Evolutionary conservation across 1,140 invertebrate species (phyloP).

Genomic region (Ips nitidus): DNA sequence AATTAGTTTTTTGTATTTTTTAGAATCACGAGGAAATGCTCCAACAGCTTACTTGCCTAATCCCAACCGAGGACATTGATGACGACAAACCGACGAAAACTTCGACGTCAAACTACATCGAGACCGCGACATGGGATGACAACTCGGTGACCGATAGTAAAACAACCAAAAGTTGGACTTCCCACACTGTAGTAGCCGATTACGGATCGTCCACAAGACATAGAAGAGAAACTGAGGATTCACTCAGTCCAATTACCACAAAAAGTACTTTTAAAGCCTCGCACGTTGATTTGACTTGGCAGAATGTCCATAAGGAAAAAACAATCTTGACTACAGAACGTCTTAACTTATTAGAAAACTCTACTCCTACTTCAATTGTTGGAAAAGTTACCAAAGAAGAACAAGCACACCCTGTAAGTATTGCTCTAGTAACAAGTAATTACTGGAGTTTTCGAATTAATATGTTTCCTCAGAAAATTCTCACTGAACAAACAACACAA

Average conservation of each 20-base stretch:
- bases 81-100: slow-evolving; percentile 47
- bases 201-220: slow-evolving; percentile 52
- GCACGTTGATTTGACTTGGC: slow-evolving; percentile 15
- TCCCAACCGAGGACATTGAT: slow-evolving; percentile 46
- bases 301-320: slow-evolving; percentile 13
- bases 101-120: slow-evolving; percentile 27
- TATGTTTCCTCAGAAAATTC: no score
- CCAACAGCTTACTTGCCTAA: slow-evolving; percentile 52
- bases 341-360: no score
- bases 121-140: slow-evolving; percentile 26
- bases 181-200: slow-evolving; percentile 47
- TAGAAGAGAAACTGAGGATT: slow-evolving; percentile 52
- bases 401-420: no score
- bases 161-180: slow-evolving; percentile 49
- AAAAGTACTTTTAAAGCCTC: slow-evolving; percentile 34
- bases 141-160: slow-evolving; percentile 28
- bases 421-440: no score
- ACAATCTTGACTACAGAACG: slow-evolving; percentile 22
- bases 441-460: no score
- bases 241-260: slow-evolving; percentile 40
- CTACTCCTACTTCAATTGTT: no score
- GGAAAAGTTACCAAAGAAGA: no score
- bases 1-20: slow-evolving; percentile 12
- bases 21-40: slow-evolving; percentile 55
- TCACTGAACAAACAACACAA: neutral